Evolutionary conservation across 1,140 invertebrate genomes (phyloP).

Genomic region (Lucilia cuprina): DNA sequence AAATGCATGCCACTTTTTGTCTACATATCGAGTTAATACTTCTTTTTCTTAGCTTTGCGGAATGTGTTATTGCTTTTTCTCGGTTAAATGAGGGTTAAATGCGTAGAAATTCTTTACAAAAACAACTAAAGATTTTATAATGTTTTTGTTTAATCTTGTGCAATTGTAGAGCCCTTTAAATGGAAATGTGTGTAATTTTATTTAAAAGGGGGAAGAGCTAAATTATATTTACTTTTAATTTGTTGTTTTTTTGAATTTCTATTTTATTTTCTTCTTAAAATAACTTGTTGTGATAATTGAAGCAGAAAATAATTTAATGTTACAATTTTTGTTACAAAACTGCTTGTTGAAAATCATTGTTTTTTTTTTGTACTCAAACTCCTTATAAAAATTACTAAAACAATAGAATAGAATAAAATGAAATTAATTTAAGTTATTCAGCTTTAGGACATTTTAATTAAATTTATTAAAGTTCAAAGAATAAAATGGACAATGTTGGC

Average conservation of each 20-base stretch:
- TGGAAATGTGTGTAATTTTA: neutral
- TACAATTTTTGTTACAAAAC: neutral
- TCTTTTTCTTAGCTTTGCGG: neutral
- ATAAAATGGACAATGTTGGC: neutral
- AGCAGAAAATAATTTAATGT: neutral
- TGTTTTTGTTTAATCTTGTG: neutral
- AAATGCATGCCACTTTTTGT: neutral
- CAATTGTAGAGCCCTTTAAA: neutral
- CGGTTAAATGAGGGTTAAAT: neutral
- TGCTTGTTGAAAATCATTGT: neutral
- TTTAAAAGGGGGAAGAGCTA: neutral
- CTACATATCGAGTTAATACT: neutral
- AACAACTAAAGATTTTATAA: neutral
- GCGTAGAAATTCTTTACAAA: neutral
- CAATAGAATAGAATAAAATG: neutral
- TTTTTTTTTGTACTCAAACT: neutral
- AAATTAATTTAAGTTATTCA: neutral
- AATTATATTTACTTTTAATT: conserved; percentile 12
- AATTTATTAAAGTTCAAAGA: neutral
- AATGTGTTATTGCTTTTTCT: neutral
- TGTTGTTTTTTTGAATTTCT: neutral
- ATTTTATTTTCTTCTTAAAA: neutral
- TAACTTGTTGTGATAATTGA: neutral
- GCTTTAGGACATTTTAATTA: neutral
- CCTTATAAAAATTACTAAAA: neutral